Evolutionary conservation across 2,888 invertebrate genomes (phyloP).

Genomic region (Tryphoninae sp.): DNA sequence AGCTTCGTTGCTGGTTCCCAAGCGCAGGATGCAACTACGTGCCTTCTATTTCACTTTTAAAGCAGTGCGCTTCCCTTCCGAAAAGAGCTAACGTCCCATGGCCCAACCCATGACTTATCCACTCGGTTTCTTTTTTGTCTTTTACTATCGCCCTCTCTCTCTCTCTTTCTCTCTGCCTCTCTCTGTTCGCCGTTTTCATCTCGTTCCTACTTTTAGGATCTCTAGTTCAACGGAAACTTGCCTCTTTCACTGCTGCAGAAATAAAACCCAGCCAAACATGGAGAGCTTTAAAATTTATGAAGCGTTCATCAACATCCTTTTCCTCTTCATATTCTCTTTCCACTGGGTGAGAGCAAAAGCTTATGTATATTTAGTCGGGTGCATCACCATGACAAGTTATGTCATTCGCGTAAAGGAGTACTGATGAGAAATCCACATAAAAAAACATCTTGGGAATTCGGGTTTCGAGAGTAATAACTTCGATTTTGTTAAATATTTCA

Average conservation of each 20-base stretch:
- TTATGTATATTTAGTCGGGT: neutral
- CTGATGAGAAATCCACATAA: neutral
- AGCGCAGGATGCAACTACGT: slow-evolving; percentile 48
- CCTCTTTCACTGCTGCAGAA: slow-evolving; percentile 31
- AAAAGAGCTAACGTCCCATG: slow-evolving; percentile 43
- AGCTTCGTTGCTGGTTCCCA: slow-evolving; percentile 47
- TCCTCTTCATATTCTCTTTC: neutral
- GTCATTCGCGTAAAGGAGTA: neutral
- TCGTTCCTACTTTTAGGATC: slow-evolving; percentile 26
- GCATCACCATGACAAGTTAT: neutral
- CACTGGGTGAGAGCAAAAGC: neutral
- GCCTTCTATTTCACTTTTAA: slow-evolving; percentile 57
- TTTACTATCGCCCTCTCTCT: neutral
- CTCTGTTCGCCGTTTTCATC: neutral
- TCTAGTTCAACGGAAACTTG: slow-evolving; percentile 42
- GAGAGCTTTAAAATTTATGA: slow-evolving; percentile 38
- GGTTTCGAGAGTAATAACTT: neutral
- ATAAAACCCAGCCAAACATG: slow-evolving; percentile 22
- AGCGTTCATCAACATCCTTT: slow-evolving; percentile 39
- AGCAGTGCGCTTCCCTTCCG: slow-evolving; percentile 42
- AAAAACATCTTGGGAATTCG: neutral
- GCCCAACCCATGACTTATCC: slow-evolving; percentile 55
- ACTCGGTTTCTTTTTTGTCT: slow-evolving; percentile 32
- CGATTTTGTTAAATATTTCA: neutral
- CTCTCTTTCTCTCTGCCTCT: slow-evolving; percentile 7